These are phyloP conservation scores for Phoebastria nigripes DNA, from an alignment of 2,797 vertebrate genomes.

Conservation along the genomic window DNA sequence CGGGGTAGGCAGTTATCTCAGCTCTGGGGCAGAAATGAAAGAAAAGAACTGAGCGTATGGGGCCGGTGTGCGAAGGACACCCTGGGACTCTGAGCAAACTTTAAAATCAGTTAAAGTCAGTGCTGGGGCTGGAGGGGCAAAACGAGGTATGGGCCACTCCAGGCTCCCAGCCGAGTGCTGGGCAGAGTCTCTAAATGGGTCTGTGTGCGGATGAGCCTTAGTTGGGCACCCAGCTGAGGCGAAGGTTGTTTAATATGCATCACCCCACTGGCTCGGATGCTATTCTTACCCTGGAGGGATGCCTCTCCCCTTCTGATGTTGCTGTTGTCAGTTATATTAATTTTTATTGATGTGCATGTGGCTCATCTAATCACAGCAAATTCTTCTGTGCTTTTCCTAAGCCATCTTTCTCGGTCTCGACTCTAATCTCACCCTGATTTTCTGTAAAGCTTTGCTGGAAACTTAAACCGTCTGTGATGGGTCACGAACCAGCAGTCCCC, in stretches of 20 bases:
- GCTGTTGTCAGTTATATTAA: background rate
- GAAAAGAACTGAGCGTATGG: fast-evolving
- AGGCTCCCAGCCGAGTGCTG: background rate
- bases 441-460: background rate
- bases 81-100: background rate
- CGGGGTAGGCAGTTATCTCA: fast-evolving
- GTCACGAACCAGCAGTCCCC: background rate
- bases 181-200: background rate
- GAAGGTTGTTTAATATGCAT: background rate
- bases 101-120: background rate
- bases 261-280: fast-evolving
- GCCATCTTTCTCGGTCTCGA: background rate
- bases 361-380: background rate
- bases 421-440: background rate
- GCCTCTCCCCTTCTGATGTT: background rate
- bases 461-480: fast-evolving
- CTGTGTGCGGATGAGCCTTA: fast-evolving
- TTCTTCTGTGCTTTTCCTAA: background rate
- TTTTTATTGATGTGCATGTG: background rate
- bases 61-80: fast-evolving
- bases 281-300: background rate
- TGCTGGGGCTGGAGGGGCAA: background rate
- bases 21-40: background rate
- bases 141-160: fast-evolving
- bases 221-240: background rate